Evolutionary conservation across 92 coral and sea anemone genomes (phyloP).

Genomic region (Epizoanthus fatuus): DNA sequence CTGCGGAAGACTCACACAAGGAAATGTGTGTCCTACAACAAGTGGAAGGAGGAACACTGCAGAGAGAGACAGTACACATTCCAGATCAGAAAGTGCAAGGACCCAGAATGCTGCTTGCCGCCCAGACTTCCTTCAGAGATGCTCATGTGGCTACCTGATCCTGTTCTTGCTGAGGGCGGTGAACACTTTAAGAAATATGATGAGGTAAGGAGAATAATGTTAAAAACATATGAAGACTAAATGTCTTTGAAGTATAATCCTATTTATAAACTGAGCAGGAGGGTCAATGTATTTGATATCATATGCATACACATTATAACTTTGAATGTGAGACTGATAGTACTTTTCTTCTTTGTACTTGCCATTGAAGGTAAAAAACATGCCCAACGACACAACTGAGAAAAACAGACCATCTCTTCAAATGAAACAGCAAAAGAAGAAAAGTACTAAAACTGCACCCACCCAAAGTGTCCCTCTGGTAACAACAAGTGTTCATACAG

Average conservation of each 20-base stretch:
- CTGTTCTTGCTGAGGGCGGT: slow-evolving; percentile 46
- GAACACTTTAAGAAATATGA: slow-evolving; percentile 49
- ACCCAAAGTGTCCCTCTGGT: too few relatives aligned
- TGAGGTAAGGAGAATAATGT: slow-evolving; percentile 2
- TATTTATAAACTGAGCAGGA: background rate
- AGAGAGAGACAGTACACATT: slow-evolving; percentile 61
- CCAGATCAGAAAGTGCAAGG: slow-evolving; percentile 58
- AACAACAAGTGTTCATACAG: background rate
- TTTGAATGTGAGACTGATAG: background rate
- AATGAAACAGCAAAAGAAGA: slow-evolving; percentile 12
- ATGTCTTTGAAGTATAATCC: slow-evolving; percentile 1
- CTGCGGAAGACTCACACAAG: slow-evolving; percentile 39
- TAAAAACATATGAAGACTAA: background rate
- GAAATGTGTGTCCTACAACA: slow-evolving; percentile 28
- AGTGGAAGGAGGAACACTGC: slow-evolving; percentile 54
- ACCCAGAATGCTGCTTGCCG: slow-evolving; percentile 52
- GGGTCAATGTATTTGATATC: background rate
- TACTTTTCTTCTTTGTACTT: background rate
- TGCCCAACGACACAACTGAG: slow-evolving; percentile 34
- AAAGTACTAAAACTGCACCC: background rate
- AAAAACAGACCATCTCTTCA: slow-evolving; percentile 36
- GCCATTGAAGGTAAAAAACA: background rate
- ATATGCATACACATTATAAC: background rate
- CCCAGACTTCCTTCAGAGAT: slow-evolving; percentile 36
- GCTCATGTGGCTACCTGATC: slow-evolving; percentile 66